Evolutionary conservation across 2,797 vertebrate genomes (phyloP).

Genomic region (Melanotaenia maccullochi): DNA sequence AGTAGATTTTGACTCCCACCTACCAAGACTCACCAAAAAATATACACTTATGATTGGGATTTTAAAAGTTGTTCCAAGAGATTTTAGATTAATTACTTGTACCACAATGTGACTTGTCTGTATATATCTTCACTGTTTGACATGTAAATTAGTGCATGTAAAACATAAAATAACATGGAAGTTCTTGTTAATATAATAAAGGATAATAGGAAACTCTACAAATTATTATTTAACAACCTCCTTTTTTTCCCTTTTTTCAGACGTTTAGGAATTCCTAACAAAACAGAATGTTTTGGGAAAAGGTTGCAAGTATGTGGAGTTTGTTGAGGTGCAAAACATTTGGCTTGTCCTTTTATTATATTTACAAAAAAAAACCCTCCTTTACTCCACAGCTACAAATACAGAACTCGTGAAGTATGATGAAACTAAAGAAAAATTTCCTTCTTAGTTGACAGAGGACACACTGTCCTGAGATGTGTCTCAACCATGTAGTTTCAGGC

Average conservation of each 20-base stretch:
- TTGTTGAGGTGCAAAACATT: slow-evolving; percentile 3
- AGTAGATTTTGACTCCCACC: slow-evolving; percentile 16
- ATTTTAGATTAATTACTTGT: slow-evolving; percentile 1
- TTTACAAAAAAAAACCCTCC: slow-evolving; percentile 3
- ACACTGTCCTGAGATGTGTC: slow-evolving; percentile 27
- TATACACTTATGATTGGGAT: neutral
- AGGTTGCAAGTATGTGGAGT: neutral
- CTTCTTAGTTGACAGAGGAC: slow-evolving; percentile 28
- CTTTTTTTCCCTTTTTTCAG: neutral
- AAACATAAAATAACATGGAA: neutral
- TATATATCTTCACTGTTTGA: neutral
- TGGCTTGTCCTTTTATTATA: neutral
- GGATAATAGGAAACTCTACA: neutral
- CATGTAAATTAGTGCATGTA: neutral
- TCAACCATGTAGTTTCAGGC: slow-evolving; percentile 26
- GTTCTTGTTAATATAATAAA: neutral
- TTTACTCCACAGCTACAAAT: slow-evolving; percentile 1
- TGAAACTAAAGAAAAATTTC: slow-evolving; percentile 43
- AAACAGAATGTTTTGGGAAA: slow-evolving; percentile 1
- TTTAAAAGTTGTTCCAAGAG: neutral
- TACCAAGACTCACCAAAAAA: neutral
- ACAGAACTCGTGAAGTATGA: slow-evolving; percentile 2
- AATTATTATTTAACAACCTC: neutral
- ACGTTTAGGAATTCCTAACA: neutral
- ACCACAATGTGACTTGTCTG: neutral